phyloP scores from a whole-genome alignment of 1,140 invertebrate species.

The Eupeodes corollae region DNA sequence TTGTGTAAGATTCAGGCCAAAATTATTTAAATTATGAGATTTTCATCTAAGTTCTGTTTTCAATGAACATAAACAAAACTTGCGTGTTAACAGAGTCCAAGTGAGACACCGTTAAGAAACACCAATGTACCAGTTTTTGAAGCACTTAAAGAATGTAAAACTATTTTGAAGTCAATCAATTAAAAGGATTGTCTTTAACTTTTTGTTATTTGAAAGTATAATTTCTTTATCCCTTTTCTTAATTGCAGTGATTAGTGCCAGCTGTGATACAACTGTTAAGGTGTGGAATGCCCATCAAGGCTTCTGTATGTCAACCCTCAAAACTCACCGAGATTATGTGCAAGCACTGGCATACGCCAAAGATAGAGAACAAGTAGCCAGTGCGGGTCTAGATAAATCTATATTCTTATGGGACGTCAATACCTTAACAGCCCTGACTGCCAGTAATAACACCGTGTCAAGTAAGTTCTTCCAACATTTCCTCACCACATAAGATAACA shows the following conservation, averaged over 20 bases:
- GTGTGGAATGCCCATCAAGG: slow-evolving; percentile 99
- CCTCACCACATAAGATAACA: background rate
- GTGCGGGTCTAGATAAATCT: slow-evolving; percentile 90
- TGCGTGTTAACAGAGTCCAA: too few species aligned
- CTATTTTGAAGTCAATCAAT: too few species aligned
- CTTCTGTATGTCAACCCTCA: slow-evolving; percentile 95
- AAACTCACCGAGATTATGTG: slow-evolving; percentile 98
- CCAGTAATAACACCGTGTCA: slow-evolving; percentile 97
- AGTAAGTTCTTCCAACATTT: slow-evolving; percentile 48
- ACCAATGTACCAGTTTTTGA: too few species aligned
- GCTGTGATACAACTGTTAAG: slow-evolving; percentile 98
- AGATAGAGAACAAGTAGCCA: slow-evolving; percentile 93
- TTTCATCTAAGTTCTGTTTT: too few species aligned
- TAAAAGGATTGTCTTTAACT: slow-evolving; percentile 2
- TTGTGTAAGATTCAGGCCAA: too few species aligned
- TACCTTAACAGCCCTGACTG: slow-evolving; percentile 91
- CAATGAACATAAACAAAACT: too few species aligned
- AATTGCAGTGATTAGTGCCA: slow-evolving; percentile 88
- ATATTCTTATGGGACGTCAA: slow-evolving; percentile 99
- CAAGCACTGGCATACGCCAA: slow-evolving; percentile 97
- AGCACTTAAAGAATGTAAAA: too few species aligned
- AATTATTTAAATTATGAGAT: too few species aligned
- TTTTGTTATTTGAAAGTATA: too few species aligned
- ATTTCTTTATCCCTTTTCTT: slow-evolving; percentile 10
- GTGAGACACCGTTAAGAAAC: too few species aligned